Evolutionary conservation across 2,888 invertebrate species (phyloP), one percentile per base, ranked within the genome.

Genomic region (Koerneria pararmatus): DNA sequence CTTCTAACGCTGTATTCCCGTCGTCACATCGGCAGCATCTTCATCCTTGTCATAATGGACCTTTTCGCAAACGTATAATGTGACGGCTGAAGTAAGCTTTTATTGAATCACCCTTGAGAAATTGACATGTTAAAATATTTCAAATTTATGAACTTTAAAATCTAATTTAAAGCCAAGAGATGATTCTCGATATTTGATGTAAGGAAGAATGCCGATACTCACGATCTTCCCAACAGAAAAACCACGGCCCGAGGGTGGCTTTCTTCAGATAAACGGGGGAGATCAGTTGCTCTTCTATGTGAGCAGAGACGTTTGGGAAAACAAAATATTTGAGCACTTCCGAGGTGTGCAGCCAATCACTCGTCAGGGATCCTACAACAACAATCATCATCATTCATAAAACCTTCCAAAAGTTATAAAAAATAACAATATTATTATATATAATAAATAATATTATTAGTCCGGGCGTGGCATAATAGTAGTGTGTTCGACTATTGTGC

Each of bases 171-270:
- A 15, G 11, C n/a, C n/a, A 41, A n/a, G 19, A 51, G 8, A 51
- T 6, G 51, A 8, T 56, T 56, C 32, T 27, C 5, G 15, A 11
- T 15, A 15, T 19, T n/a, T 31, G 35, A n/a, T 19, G n/a, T 11
- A 59, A 64, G 31, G 56, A 31, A 24, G 22, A 35, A 24, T 22
- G 37, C 3, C 22, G 27, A 41, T 19, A 67, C 78, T 73, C 64
- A 82, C 82, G 82, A 74, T 82, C 82, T 0, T 70, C 68, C 78
- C 77, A 82, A 66, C 82, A 82, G 60, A 77, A 82, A 19, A 69
- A 56, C 80, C 81, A 82, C 6, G 82, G 82, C n/a, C 82, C 82
- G 32, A 81, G 71, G 2, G 82, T 82, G 27, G 82, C 80, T 67
- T 80, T 81, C 68, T 82, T 76, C 63, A 75, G 78, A 66, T 74